Conservation (phyloP, 2,113 vertebrate genomes). For the Nycticorax nycticorax region DNA sequence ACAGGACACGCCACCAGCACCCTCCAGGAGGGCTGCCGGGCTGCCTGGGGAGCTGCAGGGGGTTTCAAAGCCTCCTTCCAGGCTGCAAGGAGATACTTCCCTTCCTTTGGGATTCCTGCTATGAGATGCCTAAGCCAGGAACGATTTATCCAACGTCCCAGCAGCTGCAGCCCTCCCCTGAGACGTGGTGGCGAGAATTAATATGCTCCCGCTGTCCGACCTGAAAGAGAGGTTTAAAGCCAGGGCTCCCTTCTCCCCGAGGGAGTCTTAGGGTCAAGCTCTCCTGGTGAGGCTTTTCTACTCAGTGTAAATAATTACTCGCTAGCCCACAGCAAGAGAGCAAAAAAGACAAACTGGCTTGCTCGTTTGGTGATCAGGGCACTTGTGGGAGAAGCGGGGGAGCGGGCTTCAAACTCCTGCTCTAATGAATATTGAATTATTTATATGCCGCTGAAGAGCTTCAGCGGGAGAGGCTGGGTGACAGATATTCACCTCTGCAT, state of each 20-base stretch:
- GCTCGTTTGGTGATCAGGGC: background rate
- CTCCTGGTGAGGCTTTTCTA: background rate
- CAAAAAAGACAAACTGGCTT: background rate
- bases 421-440: conserved; percentile 44
- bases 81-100: background rate
- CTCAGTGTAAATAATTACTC: conserved; percentile 24
- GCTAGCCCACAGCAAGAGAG: background rate
- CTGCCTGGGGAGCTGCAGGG: background rate
- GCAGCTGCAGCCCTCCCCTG: background rate
- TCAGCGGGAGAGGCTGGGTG: background rate
- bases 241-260: background rate
- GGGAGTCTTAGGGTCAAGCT: background rate
- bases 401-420: conserved; percentile 13
- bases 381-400: background rate
- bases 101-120: background rate
- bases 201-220: background rate
- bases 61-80: background rate
- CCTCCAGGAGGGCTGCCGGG: background rate
- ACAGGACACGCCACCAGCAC: background rate
- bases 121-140: background rate
- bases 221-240: background rate
- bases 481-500: background rate
- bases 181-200: background rate
- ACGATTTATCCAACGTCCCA: background rate
- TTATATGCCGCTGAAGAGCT: background rate